A percentile compares a stretch with the other conserved stretches of the same genome.
Conservation (phyloP, 2,888 invertebrate species). For the Thymelicus acteon region DNA sequence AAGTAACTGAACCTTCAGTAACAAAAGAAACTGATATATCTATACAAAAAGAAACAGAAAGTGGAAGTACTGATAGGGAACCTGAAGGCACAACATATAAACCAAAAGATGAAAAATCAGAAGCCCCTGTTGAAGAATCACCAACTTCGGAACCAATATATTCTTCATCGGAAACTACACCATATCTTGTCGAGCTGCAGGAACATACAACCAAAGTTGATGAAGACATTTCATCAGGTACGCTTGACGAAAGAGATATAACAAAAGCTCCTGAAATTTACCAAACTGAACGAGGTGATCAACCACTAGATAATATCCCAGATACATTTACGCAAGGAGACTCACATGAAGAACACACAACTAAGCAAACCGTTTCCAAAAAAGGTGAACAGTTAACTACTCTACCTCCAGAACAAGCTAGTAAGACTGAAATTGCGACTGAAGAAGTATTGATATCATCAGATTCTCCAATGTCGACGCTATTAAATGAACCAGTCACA, state of each 20-base stretch:
- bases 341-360: conserved; percentile 20
- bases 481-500: not conserved
- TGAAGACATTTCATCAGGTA: conserved; percentile 49
- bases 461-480: conserved; percentile 7
- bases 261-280: conserved; percentile 41
- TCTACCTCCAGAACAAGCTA: conserved; percentile 15
- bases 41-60: not conserved
- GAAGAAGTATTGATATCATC: conserved; percentile 4
- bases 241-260: conserved; percentile 44
- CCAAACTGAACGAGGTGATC: conserved; percentile 48
- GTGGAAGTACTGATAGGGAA: not conserved
- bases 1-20: conserved; percentile 14
- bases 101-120: conserved; percentile 27
- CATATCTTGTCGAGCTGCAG: conserved; percentile 64
- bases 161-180: conserved; percentile 50
- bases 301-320: conserved; percentile 43
- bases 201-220: conserved; percentile 62
- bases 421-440: conserved; percentile 6
- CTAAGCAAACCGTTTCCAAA: conserved; percentile 42
- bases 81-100: conserved; percentile 4
- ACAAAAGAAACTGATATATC: conserved; percentile 7
- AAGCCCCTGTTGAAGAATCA: conserved; percentile 10
- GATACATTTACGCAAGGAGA: conserved; percentile 46
- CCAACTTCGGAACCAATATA: conserved; percentile 5
- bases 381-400: conserved; percentile 26